Evolutionary conservation across 2,888 invertebrate genomes (phyloP), one percentile per base, ranked within the genome.

Genomic region (Nephrotoma flavescens): DNA sequence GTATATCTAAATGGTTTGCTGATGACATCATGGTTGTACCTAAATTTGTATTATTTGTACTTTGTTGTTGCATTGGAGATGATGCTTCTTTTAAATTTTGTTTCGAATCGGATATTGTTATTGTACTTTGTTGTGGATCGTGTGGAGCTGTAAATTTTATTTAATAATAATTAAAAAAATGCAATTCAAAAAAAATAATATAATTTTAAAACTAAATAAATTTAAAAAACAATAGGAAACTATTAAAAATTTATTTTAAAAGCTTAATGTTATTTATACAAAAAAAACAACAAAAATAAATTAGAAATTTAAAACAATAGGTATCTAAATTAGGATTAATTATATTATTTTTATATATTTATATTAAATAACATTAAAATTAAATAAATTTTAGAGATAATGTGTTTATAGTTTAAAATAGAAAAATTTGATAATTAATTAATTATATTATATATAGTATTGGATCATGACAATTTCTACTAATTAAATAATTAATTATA

Each of bases 1-100:
- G 97, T 87, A 97, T 94, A 88, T 96, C 95, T 89, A 97, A 92
- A 90, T 96, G 96, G 91, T 96, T 97, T 87, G 96, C 96, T 31
- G 94, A 94, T 41, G 92, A 92, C 87, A 93, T 91, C 89, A 91
- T 90, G 57, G 91, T 89, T 87, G 91, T 90, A 85, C 91, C 89
- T 88, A 89, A 88, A 44, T 91, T 91, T 87, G 92, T 92, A 42
- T 90, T 89, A 41, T 89, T 88, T 7, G 89, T 88, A 71, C 71
- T 71, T 9, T 71, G 71, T 31, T n/a, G 71, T 71, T 71, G 71
- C 47, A 86, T 86, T n/a, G 85, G 85, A 52, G 85, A 71, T 91
- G 91, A 71, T 86, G 91, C 90, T 88, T 92, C 92, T 89, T 91
- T 92, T 6, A 91, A 90, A 89, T 91, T 92, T 88, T 90, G 91